Base-by-base conservation (phyloP, 2,797 vertebrate genomes). In the Xenentodon cancila region DNA sequence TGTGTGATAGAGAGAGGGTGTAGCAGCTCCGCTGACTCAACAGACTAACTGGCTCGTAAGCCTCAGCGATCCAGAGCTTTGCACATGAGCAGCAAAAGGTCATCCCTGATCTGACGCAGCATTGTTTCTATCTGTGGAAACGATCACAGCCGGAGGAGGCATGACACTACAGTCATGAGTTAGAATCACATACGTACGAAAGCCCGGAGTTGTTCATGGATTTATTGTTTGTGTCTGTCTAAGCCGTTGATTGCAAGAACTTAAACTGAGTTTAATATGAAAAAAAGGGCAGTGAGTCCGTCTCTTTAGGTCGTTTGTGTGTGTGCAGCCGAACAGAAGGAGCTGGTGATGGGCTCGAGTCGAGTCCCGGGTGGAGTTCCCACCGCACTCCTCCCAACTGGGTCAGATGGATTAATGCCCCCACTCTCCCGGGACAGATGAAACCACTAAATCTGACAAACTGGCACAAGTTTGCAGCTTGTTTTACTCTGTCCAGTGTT, bases 331-430 rank as follows among this genome's bases (percentile, higher is more conserved):
- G 56, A 59, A 46, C 66, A 46, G 17, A 63, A 67, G 18, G 21
- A 6, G 44, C 47, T 0, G 12, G 25, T 3, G 25, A 5, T 25
- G 51, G 71, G 7, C 7, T 11, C 1, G 8, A 4, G 32, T 11
- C 9, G 32, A 34, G 32, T 34, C 7, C 32, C 7, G 32, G 32
- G 73, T 73, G 72, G 75, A 60, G 75, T 58, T 75, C 63, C 48
- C 53, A 27, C 16, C 11, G 65, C 4, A 11, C 67, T 71, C 32
- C 71, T 73, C 68, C 79, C 77, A 91, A 88, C 67, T 91, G 84
- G 91, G 91, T 91, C 87, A 91, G 68, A 73, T 49, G 87, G 90
- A 91, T 93, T 91, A 79, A 79, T 90, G 84, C 87, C 85, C 65
- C 25, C 3, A 3, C 25, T n/a, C n/a, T n/a, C n/a, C n/a, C n/a